Base-by-base conservation (phyloP, 2,113 vertebrate species). In the Pseudorasbora parva region DNA sequence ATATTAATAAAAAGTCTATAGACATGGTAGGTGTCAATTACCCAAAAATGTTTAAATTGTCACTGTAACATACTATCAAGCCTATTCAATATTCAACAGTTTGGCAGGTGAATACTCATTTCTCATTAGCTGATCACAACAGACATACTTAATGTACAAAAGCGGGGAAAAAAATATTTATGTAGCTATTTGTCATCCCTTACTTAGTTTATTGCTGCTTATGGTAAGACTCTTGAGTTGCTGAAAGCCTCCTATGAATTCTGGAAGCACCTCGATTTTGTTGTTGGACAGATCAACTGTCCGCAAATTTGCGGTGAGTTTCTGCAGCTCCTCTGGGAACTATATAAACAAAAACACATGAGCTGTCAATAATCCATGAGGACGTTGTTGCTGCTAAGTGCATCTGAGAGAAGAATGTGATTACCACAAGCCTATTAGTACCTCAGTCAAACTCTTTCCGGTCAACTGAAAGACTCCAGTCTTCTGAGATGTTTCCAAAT, bases 401-500 rank as follows among this genome's bases (percentile, higher is more conserved):
- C 27, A 71, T 33, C 15, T 3, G 68, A 49, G 66, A 7, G 72
- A 5, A 21, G 41, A 78, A 66, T 69, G 54, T 69, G 21, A 69
- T 69, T 79, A 64, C 15, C 1, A 64, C 37, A 64, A 79, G 56
- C 57, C 57, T 21, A 15, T 79, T 69, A 82, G 89, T 92, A 99
- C 98, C 97, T 99, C 98, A 23, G 93, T 93, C 57, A 99, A 94
- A 0, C 96, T 96, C 74, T 97, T 98, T 41, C 94, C 96, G 0
- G 95, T 98, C 30, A 99, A 94, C 93, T 99, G 98, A 89, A 99
- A 99, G 84, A 98, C 98, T 0, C 98, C 98, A 0, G 98, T 99
- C 91, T 99, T 99, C 94, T 99, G 96, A 66, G 98, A 97, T 0
- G 97, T 99, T 86, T 99, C 98, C 93, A 99, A 91, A 84, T 99